Conservation (phyloP, 1,140 invertebrate species). For the Cydia fagiglandana region DNA sequence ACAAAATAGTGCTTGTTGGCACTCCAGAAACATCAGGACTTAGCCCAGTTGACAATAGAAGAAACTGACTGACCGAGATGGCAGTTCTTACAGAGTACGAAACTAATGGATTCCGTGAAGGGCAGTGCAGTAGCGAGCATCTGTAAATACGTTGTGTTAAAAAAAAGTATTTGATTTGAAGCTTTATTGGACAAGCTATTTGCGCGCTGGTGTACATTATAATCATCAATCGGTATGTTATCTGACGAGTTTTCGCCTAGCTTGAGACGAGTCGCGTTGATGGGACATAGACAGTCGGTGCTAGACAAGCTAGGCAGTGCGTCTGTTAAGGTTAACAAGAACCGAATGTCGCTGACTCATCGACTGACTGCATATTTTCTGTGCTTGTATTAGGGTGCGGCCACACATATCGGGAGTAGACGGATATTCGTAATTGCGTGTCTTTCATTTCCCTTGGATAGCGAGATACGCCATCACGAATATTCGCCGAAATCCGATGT, state of each 20-base stretch:
- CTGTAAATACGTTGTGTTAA: conserved; percentile 10
- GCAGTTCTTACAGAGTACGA: neutral
- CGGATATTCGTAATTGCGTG: too few relatives aligned
- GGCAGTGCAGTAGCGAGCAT: conserved; percentile 17
- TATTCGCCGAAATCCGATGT: too few relatives aligned
- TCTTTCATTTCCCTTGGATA: too few relatives aligned
- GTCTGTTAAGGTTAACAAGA: neutral
- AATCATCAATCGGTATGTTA: neutral
- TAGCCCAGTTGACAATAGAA: conserved; percentile 13
- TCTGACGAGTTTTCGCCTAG: neutral
- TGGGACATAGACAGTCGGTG: neutral
- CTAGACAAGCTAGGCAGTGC: neutral
- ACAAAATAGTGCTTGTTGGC: conserved; percentile 9
- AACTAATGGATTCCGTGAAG: conserved; percentile 6
- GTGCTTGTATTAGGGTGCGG: neutral
- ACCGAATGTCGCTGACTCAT: conserved; percentile 6
- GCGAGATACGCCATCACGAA: too few relatives aligned
- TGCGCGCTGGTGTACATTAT: conserved; percentile 12
- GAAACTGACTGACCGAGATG: neutral
- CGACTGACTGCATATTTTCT: neutral
- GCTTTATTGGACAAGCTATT: conserved; percentile 13
- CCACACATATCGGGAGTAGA: too few relatives aligned
- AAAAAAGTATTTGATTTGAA: neutral
- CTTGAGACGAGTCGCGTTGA: conserved; percentile 2
- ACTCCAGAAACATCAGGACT: conserved; percentile 4